phyloP scores from a whole-genome alignment of 2,113 vertebrate species.

The Percina caprodes region DNA sequence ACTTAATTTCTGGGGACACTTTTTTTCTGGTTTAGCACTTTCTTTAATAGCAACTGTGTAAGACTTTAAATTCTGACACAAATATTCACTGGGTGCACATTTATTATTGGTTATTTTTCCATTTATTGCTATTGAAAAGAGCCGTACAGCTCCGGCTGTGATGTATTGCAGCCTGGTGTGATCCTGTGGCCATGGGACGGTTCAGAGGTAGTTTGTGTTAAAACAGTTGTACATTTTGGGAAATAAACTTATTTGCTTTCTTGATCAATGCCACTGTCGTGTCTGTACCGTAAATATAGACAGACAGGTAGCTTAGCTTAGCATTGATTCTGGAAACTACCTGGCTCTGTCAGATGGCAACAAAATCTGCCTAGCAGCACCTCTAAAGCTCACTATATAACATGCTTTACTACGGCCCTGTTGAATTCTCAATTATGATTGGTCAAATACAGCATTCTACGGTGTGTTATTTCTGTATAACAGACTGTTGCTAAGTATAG shows the following conservation, averaged over 20 bases:
- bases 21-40: not conserved
- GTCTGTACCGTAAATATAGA: not conserved
- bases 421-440: too few relatives aligned
- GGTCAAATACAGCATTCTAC: too few relatives aligned
- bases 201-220: not conserved
- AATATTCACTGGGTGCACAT: not conserved
- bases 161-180: not conserved
- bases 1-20: not conserved
- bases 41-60: not conserved
- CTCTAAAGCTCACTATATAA: not conserved
- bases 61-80: not conserved
- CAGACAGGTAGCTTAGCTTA: not conserved
- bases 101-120: not conserved
- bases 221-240: not conserved
- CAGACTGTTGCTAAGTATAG: too few relatives aligned
- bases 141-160: not conserved
- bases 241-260: not conserved
- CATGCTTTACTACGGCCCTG: too few relatives aligned
- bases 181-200: not conserved
- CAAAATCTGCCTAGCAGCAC: not conserved
- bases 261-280: not conserved
- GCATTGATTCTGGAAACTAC: not conserved
- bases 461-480: too few relatives aligned
- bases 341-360: not conserved
- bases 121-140: not conserved